Conservation (phyloP, 2,797 vertebrate genomes). For the Bradypus variegatus region DNA sequence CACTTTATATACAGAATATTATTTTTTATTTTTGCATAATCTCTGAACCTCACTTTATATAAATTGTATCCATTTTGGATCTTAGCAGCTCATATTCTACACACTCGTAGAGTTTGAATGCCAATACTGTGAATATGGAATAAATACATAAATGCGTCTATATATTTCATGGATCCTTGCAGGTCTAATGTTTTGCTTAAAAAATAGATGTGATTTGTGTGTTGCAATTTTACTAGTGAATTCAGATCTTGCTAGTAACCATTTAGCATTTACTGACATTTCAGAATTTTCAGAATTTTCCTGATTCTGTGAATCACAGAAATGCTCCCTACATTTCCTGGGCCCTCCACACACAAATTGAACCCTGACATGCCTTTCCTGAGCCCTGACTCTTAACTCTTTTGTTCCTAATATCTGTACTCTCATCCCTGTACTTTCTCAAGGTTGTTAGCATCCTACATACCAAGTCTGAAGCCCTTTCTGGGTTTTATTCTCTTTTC, state of each 20-base stretch:
- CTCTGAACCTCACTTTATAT: not conserved
- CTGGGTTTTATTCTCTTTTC: not conserved
- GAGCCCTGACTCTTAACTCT: not conserved
- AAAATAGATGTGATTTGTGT: not conserved
- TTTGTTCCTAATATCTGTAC: not conserved
- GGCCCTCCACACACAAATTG: not conserved
- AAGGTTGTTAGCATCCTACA: not conserved
- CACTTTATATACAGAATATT: not conserved
- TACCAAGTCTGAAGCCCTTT: not conserved
- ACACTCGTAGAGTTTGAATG: not conserved
- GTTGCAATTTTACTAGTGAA: not conserved
- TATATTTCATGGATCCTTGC: not conserved
- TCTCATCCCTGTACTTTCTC: not conserved
- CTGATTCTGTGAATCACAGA: not conserved
- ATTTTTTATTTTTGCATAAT: not conserved
- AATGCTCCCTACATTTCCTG: not conserved
- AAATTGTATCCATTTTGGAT: conserved; percentile 11
- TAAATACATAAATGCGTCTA: not conserved
- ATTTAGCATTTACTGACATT: not conserved
- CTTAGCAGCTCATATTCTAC: not conserved
- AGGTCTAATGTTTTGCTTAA: conserved; percentile 10
- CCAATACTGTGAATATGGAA: not conserved
- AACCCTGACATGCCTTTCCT: not conserved
- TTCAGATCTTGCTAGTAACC: not conserved
- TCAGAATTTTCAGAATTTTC: conserved; percentile 3